Conservation (phyloP, 2,113 vertebrate genomes). For the Megaceryle maxima region DNA sequence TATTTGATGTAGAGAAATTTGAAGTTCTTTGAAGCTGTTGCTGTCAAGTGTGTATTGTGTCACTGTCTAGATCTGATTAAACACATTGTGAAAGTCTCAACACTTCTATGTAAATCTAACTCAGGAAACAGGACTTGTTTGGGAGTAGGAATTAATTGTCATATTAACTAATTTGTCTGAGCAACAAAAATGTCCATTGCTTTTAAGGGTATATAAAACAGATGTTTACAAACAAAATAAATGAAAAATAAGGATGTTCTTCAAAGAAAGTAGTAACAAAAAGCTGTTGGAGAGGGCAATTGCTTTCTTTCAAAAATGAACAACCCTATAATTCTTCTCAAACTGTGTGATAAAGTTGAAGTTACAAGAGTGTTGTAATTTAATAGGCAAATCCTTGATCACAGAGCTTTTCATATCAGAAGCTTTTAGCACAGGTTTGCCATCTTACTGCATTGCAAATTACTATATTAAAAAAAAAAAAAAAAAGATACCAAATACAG, state of each 20-base stretch:
- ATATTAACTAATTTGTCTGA: constrained; percentile 11
- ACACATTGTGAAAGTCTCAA: background rate
- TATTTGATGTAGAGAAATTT: constrained; percentile 55
- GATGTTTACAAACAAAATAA: background rate
- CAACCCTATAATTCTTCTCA: background rate
- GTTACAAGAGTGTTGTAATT: background rate
- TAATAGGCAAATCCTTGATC: background rate
- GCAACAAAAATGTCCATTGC: background rate
- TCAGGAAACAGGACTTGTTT: background rate
- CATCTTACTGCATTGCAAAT: background rate
- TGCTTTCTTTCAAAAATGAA: background rate
- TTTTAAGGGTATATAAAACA: background rate
- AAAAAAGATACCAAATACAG: background rate
- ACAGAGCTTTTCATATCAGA: background rate
- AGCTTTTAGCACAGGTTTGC: background rate
- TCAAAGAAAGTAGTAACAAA: background rate
- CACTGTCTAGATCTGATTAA: constrained; percentile 30
- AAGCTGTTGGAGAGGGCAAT: background rate
- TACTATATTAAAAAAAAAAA: background rate
- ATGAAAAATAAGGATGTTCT: background rate
- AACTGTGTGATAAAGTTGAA: background rate
- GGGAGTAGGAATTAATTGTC: background rate
- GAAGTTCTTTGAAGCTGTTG: constrained; percentile 60
- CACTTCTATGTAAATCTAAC: background rate
- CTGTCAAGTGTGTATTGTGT: constrained; percentile 40